Conservation (phyloP, 2,797 vertebrate species). For the Zenarchopterus dispar region DNA sequence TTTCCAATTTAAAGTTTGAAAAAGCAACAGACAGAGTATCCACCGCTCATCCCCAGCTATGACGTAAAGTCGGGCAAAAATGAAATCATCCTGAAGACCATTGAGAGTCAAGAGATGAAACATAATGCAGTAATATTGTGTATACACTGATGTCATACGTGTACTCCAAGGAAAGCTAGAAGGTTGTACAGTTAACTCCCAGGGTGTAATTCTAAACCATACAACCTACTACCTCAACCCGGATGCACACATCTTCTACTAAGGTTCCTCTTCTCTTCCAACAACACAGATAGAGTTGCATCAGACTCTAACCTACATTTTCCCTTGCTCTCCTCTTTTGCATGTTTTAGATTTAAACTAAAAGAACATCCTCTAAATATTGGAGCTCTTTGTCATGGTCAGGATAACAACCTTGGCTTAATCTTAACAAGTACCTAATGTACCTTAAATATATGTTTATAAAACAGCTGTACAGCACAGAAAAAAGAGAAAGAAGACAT, state of each 20-base stretch:
- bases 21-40: constrained; percentile 29
- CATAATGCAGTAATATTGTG: constrained; percentile 6
- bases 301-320: too few relatives aligned
- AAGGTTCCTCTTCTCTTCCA: constrained; percentile 80
- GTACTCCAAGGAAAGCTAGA: constrained; percentile 99
- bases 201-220: constrained; percentile 99
- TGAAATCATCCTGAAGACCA: constrained; percentile 20
- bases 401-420: too few relatives aligned
- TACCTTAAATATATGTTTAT: not conserved
- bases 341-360: too few relatives aligned
- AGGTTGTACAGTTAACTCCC: constrained; percentile 99
- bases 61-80: constrained; percentile 25
- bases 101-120: constrained; percentile 5
- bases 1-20: constrained; percentile 20
- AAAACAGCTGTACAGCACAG: not conserved
- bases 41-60: constrained; percentile 44
- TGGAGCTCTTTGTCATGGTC: too few relatives aligned
- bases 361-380: too few relatives aligned
- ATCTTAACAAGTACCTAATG: too few relatives aligned
- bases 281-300: not conserved
- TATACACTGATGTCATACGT: constrained; percentile 90
- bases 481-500: constrained; percentile 20
- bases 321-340: too few relatives aligned
- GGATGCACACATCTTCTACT: constrained; percentile 94
- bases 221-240: constrained; percentile 99